A percentile compares a stretch with the other conserved stretches of the same genome.
These are phyloP conservation scores for Villa cingulata DNA, from an alignment of 2,888 invertebrate genomes.

Conservation along the genomic window DNA sequence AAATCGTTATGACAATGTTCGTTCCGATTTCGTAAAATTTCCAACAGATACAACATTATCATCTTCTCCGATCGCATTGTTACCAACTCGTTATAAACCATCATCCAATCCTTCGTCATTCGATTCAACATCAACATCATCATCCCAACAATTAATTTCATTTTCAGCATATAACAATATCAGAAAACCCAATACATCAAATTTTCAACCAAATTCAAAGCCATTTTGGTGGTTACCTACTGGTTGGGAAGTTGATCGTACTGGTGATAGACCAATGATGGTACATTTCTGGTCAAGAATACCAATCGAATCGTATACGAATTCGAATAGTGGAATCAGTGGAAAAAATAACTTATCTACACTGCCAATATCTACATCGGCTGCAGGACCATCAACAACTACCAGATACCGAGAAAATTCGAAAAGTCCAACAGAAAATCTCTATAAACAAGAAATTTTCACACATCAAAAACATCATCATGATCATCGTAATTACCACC, in stretches of 20 bases:
- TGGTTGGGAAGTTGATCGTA: slow-evolving; percentile 27
- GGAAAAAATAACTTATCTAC: not conserved
- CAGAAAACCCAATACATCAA: too few relatives aligned
- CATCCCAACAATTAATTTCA: slow-evolving; percentile 13
- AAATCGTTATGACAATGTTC: not conserved
- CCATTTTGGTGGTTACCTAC: slow-evolving; percentile 34
- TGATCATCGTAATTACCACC: too few relatives aligned
- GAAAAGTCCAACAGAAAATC: slow-evolving; percentile 13
- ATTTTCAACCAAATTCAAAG: slow-evolving; percentile 12
- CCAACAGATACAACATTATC: slow-evolving; percentile 7
- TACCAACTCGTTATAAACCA: not conserved
- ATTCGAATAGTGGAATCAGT: not conserved
- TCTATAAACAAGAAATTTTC: slow-evolving; percentile 11
- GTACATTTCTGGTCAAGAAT: slow-evolving; percentile 27
- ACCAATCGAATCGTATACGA: slow-evolving; percentile 8
- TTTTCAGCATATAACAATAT: not conserved
- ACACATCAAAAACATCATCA: slow-evolving; percentile 9
- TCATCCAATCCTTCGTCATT: not conserved
- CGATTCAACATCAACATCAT: slow-evolving; percentile 11
- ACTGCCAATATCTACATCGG: not conserved
- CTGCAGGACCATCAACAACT: slow-evolving; percentile 3
- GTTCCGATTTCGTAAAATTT: slow-evolving; percentile 8
- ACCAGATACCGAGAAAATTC: slow-evolving; percentile 13
- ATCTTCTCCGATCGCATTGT: not conserved
- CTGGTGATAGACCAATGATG: slow-evolving; percentile 25